Conservation (phyloP, 2,113 vertebrate species). For the Promerops cafer region DNA sequence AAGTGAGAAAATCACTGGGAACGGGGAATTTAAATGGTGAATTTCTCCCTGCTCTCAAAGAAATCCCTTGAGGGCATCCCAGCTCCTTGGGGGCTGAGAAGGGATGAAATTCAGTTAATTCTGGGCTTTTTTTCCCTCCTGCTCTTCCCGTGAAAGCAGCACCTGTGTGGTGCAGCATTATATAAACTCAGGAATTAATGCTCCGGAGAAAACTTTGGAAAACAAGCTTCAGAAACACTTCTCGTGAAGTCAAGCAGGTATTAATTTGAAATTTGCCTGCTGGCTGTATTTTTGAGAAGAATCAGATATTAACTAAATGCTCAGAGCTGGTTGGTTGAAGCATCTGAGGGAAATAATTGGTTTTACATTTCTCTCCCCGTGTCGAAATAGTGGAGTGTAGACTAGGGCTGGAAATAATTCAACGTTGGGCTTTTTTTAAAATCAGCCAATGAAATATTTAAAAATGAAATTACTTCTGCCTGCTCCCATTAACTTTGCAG, state of each 20-base stretch:
- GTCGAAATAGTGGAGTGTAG: background rate
- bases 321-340: background rate
- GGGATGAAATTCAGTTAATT: background rate
- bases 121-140: background rate
- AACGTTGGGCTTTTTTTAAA: fast-evolving
- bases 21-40: background rate
- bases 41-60: background rate
- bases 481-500: background rate
- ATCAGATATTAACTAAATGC: background rate
- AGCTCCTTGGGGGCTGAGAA: background rate
- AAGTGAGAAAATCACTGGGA: background rate
- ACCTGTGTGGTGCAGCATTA: background rate
- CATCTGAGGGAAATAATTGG: background rate
- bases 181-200: background rate
- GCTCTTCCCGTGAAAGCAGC: background rate
- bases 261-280: background rate
- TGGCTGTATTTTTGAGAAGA: background rate
- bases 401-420: background rate
- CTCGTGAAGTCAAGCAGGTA: background rate
- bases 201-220: background rate
- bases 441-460: background rate
- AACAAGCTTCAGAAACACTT: background rate
- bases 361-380: background rate
- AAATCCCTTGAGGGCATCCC: background rate
- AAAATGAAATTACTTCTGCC: background rate